phyloP scores from a whole-genome alignment of 2,113 vertebrate genomes.

The Himantopus leucocephalus region DNA sequence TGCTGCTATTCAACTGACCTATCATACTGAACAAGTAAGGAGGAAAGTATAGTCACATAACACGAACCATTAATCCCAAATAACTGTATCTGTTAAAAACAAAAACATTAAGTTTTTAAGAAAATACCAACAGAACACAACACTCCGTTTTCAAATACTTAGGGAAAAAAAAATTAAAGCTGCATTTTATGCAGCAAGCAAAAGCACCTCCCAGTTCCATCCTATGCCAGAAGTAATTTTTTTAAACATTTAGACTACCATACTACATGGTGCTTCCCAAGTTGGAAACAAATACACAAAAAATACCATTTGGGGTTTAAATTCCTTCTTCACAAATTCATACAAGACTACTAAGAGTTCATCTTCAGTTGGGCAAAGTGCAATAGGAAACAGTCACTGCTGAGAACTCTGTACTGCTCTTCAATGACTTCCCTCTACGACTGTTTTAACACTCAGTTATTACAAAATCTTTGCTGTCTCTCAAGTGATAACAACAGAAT shows the following conservation, averaged over 20 bases:
- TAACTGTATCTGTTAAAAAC: background rate
- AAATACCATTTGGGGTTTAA: background rate
- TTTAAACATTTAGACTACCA: background rate
- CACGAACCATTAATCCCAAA: background rate
- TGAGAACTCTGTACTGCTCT: background rate
- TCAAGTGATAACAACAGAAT: background rate
- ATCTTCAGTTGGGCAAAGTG: background rate
- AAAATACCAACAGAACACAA: background rate
- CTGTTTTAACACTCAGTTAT: background rate
- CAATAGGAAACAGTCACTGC: background rate
- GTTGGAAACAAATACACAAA: background rate
- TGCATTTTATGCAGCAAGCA: background rate
- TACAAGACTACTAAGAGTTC: background rate
- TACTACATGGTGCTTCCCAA: background rate
- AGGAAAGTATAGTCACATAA: background rate
- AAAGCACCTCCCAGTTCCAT: background rate
- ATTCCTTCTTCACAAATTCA: background rate
- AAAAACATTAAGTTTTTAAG: background rate
- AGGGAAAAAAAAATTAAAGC: background rate
- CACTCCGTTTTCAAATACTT: background rate
- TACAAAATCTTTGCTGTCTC: background rate
- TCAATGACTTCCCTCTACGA: background rate
- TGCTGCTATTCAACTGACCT: background rate
- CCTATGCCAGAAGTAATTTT: background rate
- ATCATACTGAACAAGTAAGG: constrained; percentile 16